phyloP scores from a whole-genome alignment of 2,797 vertebrate species.

The Argentina silus region DNA sequence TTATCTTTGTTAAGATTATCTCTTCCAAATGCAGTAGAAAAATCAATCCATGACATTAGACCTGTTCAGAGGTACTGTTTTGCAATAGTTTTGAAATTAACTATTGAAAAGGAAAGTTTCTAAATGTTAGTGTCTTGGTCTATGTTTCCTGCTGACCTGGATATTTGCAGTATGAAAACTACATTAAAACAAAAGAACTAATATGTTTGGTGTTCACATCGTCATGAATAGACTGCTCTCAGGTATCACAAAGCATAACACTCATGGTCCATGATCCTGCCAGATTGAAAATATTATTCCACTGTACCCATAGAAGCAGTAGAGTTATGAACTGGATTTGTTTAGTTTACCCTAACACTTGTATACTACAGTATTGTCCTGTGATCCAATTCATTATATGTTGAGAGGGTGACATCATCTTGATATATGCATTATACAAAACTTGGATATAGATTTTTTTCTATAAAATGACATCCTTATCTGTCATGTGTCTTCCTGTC shows the following conservation, averaged over 20 bases:
- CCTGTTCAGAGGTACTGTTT: too few species aligned
- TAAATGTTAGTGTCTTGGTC: too few species aligned
- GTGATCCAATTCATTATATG: background rate
- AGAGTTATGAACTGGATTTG: background rate
- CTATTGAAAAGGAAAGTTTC: too few species aligned
- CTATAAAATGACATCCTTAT: background rate
- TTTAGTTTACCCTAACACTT: background rate
- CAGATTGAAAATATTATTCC: too few species aligned
- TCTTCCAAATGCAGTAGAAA: background rate
- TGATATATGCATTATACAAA: background rate
- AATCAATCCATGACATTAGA: background rate
- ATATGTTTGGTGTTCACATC: too few species aligned
- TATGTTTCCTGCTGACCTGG: too few species aligned
- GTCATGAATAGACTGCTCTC: too few species aligned
- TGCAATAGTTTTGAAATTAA: too few species aligned
- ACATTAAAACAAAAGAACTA: too few species aligned
- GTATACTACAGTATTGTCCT: conserved; percentile 12
- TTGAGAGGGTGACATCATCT: background rate
- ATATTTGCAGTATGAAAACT: too few species aligned
- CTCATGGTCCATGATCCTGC: too few species aligned
- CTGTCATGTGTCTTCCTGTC: background rate
- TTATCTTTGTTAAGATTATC: background rate
- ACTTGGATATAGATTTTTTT: background rate
- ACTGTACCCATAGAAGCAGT: background rate
- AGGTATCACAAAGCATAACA: too few species aligned